phyloP scores from a whole-genome alignment of 1,140 invertebrate species.

The Drosophila sturtevanti region DNA sequence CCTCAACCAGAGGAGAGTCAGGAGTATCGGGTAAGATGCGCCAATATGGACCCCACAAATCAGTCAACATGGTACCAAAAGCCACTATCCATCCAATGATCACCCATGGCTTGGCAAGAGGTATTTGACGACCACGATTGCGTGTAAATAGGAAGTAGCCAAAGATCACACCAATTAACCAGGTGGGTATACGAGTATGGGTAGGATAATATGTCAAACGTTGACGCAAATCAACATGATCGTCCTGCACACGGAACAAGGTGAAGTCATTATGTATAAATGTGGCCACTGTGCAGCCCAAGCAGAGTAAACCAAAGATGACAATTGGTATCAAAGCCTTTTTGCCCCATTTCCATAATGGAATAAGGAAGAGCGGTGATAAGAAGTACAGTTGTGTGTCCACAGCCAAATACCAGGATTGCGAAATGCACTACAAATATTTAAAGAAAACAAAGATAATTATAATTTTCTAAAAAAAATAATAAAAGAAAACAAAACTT shows the following conservation, averaged over 20 bases:
- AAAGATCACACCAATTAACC: conserved; percentile 85
- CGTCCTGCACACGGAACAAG: conserved; percentile 73
- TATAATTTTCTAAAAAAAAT: not conserved
- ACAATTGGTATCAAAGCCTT: conserved; percentile 85
- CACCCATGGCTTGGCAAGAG: conserved; percentile 63
- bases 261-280: conserved; percentile 85
- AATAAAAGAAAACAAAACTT: conserved; percentile 18
- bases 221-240: conserved; percentile 80
- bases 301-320: conserved; percentile 84
- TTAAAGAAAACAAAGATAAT: not conserved
- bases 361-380: conserved; percentile 89
- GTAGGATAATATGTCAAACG: conserved; percentile 76
- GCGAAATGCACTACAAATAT: conserved; percentile 91
- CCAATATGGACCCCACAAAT: conserved; percentile 84
- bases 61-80: conserved; percentile 84
- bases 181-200: conserved; percentile 84
- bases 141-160: conserved; percentile 83
- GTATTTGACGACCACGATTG: conserved; percentile 74
- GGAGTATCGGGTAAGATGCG: conserved; percentile 85
- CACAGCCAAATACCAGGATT: conserved; percentile 94
- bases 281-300: conserved; percentile 86
- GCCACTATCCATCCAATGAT: conserved; percentile 67
- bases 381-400: conserved; percentile 93
- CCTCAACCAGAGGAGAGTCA: conserved; percentile 85
- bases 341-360: conserved; percentile 86